A percentile compares a stretch with the other conserved stretches of the same genome.
Evolutionary conservation across 2,797 vertebrate genomes (phyloP).

Genomic region (Leucoraja ocellata): DNA sequence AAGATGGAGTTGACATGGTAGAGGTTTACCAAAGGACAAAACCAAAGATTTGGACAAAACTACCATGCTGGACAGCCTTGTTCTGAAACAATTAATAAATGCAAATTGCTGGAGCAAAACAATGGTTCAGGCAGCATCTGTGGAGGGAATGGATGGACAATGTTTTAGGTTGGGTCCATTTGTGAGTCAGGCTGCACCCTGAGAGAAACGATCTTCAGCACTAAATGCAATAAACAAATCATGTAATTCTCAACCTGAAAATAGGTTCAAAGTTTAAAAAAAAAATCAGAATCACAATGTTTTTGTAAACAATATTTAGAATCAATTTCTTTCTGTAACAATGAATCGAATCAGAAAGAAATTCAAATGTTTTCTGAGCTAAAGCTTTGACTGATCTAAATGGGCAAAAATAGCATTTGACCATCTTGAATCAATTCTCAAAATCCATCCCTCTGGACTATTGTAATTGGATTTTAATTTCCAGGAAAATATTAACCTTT

Average conservation of each 20-base stretch:
- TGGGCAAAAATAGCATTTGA: neutral
- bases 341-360: neutral
- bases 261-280: neutral
- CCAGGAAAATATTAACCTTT: constrained; percentile 34
- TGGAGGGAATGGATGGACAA: no score
- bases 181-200: no score
- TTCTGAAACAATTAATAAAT: no score
- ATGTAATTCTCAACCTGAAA: neutral
- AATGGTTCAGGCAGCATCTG: no score
- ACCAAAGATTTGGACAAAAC: no score
- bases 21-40: no score
- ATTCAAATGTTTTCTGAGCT: neutral
- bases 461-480: neutral
- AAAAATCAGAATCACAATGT: neutral
- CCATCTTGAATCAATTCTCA: constrained; percentile 18
- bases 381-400: neutral
- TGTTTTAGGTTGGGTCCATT: no score
- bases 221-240: neutral
- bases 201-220: neutral
- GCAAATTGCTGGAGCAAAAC: no score
- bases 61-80: no score
- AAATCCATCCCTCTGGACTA: neutral
- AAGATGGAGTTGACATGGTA: no score
- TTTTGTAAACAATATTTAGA: neutral
- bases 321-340: neutral